A percentile compares a stretch with the other conserved stretches of the same genome.
Conservation (phyloP, 2,888 invertebrate species). For the Frankliniella intonsa region DNA sequence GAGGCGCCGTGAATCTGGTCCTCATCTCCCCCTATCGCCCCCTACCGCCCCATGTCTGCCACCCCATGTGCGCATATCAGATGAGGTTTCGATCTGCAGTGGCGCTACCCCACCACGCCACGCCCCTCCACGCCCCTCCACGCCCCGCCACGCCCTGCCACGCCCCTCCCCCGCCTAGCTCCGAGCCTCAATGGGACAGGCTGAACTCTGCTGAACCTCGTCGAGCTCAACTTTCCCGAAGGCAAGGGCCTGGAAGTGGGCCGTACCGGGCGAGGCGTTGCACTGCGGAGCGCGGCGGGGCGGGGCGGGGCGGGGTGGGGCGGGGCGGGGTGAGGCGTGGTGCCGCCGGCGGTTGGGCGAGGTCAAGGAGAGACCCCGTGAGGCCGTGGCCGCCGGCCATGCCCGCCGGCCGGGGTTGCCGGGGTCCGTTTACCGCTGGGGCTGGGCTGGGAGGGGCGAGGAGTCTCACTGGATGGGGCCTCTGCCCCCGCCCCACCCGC, state of each 20-base stretch:
- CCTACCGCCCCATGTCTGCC: background rate
- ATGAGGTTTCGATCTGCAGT: conserved; percentile 14
- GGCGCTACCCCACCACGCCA: background rate
- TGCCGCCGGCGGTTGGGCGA: background rate
- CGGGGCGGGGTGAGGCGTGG: background rate
- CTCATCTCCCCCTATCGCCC: background rate
- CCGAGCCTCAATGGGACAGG: too few species aligned
- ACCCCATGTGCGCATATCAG: background rate
- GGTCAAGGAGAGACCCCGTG: background rate
- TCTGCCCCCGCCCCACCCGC: too few species aligned
- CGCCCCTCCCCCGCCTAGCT: background rate
- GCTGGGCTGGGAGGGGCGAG: too few species aligned
- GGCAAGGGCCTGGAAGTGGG: background rate
- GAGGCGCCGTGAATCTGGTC: background rate
- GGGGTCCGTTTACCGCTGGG: too few species aligned
- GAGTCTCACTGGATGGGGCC: too few species aligned
- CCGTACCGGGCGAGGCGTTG: too few species aligned
- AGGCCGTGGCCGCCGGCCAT: too few species aligned
- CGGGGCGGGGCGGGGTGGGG: too few species aligned
- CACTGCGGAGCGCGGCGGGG: too few species aligned
- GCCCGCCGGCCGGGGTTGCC: too few species aligned
- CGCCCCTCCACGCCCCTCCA: background rate
- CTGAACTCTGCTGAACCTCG: too few species aligned
- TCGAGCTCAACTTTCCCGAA: background rate
- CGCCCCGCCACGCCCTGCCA: background rate